A percentile compares a stretch with the other conserved stretches of the same genome.
Evolutionary conservation across 2,888 invertebrate species (phyloP).

Genomic region (Taenaris catops): DNA sequence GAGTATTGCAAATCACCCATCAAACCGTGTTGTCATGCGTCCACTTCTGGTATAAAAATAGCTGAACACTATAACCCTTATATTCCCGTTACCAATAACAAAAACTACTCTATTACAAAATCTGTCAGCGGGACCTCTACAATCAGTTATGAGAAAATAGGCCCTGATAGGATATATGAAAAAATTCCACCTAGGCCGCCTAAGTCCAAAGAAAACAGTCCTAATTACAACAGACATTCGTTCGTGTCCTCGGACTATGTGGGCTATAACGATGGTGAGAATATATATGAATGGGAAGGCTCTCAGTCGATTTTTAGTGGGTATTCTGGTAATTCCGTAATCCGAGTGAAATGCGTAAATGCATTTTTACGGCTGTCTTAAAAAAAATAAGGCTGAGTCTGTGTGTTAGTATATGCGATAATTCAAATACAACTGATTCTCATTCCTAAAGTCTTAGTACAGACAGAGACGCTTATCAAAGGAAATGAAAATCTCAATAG

Average conservation of each 20-base stretch:
- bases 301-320: no score
- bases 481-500: no score
- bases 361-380: no score
- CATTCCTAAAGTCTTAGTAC: no score
- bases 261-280: constrained; percentile 72
- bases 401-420: no score
- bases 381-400: no score
- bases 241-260: constrained; percentile 58
- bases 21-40: constrained; percentile 63
- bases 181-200: constrained; percentile 55
- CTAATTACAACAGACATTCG: constrained; percentile 59
- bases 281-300: constrained; percentile 84
- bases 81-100: constrained; percentile 37
- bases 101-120: constrained; percentile 62
- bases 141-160: constrained; percentile 69
- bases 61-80: constrained; percentile 73
- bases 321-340: no score
- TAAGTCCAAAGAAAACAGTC: constrained; percentile 60
- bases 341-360: no score
- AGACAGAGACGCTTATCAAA: no score
- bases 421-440: no score
- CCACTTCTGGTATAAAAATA: constrained; percentile 69
- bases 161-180: constrained; percentile 69
- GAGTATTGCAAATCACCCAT: constrained; percentile 71
- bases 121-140: constrained; percentile 69